Evolutionary conservation across 2,888 invertebrate species (phyloP), one percentile per base, ranked within the genome.

Genomic region (Thera britannica): DNA sequence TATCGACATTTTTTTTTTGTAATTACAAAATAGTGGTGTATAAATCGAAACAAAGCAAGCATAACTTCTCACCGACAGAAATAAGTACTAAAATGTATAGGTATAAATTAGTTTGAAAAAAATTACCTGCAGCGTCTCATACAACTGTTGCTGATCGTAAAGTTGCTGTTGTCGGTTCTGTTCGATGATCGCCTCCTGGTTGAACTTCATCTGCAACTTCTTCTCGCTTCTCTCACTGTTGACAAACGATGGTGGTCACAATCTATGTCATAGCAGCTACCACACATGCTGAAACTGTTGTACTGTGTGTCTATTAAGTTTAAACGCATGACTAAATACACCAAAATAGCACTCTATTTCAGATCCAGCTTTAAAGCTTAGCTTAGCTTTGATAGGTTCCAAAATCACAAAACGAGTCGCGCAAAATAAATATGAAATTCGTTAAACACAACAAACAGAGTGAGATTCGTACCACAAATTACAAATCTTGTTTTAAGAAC

Each of bases 121-220:
- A 3, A 1, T 52, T 60, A 65, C 65, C 65, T 61, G 60, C 55
- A 62, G 49, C 9, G 61, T 58, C 8, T 68, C 68, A 34, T 68
- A 68, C 38, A 68, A 55, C 49, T 67, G 63, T 6, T 93, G 92
- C 74, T 95, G 92, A 71, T 94, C 90, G 54, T 92, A 80, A 1
- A 90, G 86, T 89, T 84, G 94, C 79, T 87, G 94, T 87, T 88
- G 94, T 71, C 90, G 88, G 82, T 89, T 95, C 79, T 81, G 95
- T 85, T 86, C 95, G 75, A 87, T 94, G 85, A 93, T 88, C 74
- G 94, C 91, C 81, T 95, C 95, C 76, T 95, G 95, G 81, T 95
- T 95, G 78, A 95, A 92, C 79, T 95, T 90, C 87, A 95, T 92
- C 83, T 95, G 95, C 0, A 94, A 94, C 79, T 95, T 95, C 79